phyloP scores from a whole-genome alignment of 2,888 invertebrate species.

The Thymelicus lineola region DNA sequence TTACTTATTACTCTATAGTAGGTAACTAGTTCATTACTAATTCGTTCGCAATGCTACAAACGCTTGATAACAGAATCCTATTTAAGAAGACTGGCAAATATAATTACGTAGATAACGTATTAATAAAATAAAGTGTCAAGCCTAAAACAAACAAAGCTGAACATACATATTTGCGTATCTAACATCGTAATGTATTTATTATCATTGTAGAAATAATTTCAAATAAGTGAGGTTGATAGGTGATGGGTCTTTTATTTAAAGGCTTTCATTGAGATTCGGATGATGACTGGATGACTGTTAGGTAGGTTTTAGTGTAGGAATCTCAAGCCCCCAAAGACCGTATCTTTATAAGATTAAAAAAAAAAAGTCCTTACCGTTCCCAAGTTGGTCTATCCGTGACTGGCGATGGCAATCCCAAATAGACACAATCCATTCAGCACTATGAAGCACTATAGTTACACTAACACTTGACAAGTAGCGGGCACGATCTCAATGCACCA shows the following conservation, averaged over 20 bases:
- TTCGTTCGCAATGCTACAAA: slow-evolving; percentile 12
- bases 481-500: slow-evolving; percentile 78
- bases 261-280: not conserved
- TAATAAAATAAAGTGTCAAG: slow-evolving; percentile 45
- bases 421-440: slow-evolving; percentile 83
- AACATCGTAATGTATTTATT: slow-evolving; percentile 35
- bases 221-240: slow-evolving; percentile 10
- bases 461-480: slow-evolving; percentile 72
- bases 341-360: not conserved
- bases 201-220: slow-evolving; percentile 36
- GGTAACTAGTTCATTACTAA: slow-evolving; percentile 2
- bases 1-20: too few species aligned
- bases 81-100: slow-evolving; percentile 36
- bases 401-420: slow-evolving; percentile 81
- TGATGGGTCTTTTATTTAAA: not conserved
- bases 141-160: slow-evolving; percentile 40
- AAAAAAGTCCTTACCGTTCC: slow-evolving; percentile 74
- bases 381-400: slow-evolving; percentile 78
- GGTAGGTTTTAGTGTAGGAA: too few species aligned
- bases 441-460: slow-evolving; percentile 77
- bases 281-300: not conserved
- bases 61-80: slow-evolving; percentile 21
- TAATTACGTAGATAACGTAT: slow-evolving; percentile 35
- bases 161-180: slow-evolving; percentile 38
- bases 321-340: not conserved